A percentile compares a stretch with the other conserved stretches of the same genome.
Evolutionary conservation across 2,888 invertebrate genomes (phyloP).

Genomic region (Ichneumon xanthorius): DNA sequence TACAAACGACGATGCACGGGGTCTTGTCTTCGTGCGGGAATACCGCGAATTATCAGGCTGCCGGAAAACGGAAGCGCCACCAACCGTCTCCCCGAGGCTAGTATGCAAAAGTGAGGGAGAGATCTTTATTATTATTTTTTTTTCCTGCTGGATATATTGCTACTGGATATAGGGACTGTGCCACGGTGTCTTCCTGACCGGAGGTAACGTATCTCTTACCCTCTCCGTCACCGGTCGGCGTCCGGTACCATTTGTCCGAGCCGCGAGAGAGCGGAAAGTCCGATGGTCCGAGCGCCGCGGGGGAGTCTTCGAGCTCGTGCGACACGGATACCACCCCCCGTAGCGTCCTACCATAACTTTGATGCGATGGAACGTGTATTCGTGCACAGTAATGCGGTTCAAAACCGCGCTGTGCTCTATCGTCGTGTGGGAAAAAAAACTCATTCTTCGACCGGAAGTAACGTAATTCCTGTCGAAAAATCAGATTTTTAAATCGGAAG

Average conservation of each 20-base stretch:
- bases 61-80: constrained; percentile 47
- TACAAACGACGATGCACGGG: constrained; percentile 20
- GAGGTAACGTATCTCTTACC: constrained; percentile 27
- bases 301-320: constrained; percentile 40
- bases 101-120: constrained; percentile 9
- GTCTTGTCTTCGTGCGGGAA: constrained; percentile 43
- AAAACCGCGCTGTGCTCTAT: not conserved
- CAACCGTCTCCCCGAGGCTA: constrained; percentile 14
- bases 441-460: too few relatives aligned
- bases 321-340: constrained; percentile 23
- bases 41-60: constrained; percentile 56
- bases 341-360: constrained; percentile 42
- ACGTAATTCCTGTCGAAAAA: too few relatives aligned
- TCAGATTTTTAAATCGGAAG: too few relatives aligned
- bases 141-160: constrained; percentile 19
- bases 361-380: not conserved
- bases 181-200: constrained; percentile 16
- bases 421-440: too few relatives aligned
- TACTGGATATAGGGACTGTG: not conserved
- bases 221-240: constrained; percentile 27
- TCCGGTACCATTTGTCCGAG: constrained; percentile 64
- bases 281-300: constrained; percentile 39
- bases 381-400: not conserved
- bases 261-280: constrained; percentile 53
- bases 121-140: constrained; percentile 29